Evolutionary conservation across 2,797 vertebrate species (phyloP).

Genomic region (Phataginus tetradactyla): DNA sequence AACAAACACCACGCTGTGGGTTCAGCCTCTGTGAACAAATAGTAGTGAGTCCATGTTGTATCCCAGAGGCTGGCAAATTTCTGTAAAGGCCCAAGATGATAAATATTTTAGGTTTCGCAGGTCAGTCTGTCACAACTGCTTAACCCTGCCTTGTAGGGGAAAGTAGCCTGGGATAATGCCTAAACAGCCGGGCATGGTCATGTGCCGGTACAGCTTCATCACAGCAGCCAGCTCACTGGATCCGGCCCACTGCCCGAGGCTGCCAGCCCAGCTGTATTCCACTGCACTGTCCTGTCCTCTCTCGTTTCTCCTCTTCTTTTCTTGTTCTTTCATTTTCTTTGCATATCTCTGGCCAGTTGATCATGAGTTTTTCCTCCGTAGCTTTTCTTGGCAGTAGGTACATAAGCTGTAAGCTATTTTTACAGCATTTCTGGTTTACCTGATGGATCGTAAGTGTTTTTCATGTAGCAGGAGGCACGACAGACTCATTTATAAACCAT

Average conservation of each 20-base stretch:
- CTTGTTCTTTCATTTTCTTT: conserved; percentile 33
- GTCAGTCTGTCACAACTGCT: background rate
- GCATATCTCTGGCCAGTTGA: background rate
- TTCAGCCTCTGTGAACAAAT: background rate
- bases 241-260: background rate
- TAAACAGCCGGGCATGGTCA: background rate
- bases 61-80: background rate
- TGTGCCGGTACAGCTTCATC: conserved; percentile 56
- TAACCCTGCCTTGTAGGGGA: background rate
- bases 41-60: background rate
- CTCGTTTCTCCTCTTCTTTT: background rate
- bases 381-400: conserved; percentile 45
- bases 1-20: background rate
- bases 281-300: too few species aligned
- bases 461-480: conserved; percentile 36
- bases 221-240: background rate
- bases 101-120: background rate
- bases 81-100: background rate
- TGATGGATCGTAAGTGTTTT: conserved; percentile 67
- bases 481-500: conserved; percentile 58
- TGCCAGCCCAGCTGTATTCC: background rate
- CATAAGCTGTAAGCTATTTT: conserved; percentile 54
- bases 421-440: conserved; percentile 64
- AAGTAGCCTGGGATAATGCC: background rate
- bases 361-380: conserved; percentile 25